Evolutionary conservation across 2,113 vertebrate species (phyloP).

Genomic region (Lophura nycthemera): DNA sequence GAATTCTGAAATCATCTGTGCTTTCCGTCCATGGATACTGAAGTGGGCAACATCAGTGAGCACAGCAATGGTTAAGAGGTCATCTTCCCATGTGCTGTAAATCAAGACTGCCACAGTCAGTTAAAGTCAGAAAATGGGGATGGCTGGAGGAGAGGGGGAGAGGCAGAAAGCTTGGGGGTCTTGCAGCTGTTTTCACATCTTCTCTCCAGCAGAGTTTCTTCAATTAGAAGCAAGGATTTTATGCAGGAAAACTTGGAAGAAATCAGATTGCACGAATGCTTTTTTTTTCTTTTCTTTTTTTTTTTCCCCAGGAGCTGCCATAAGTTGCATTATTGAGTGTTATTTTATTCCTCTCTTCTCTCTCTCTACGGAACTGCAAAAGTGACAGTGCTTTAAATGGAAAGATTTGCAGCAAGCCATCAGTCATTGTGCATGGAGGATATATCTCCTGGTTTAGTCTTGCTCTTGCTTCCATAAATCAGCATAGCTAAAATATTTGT

Average conservation of each 20-base stretch:
- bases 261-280: not conserved
- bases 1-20: not conserved
- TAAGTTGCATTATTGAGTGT: constrained; percentile 32
- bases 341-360: not conserved
- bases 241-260: constrained; percentile 4
- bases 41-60: not conserved
- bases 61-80: not conserved
- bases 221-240: not conserved
- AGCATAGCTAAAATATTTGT: constrained; percentile 83
- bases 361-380: not conserved
- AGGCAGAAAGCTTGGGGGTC: not conserved
- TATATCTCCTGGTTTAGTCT: constrained; percentile 69
- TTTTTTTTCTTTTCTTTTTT: not conserved
- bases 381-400: constrained; percentile 68
- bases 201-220: not conserved
- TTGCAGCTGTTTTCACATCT: constrained; percentile 12
- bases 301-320: not conserved
- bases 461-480: constrained; percentile 80
- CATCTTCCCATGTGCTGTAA: not conserved
- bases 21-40: not conserved
- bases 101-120: not conserved
- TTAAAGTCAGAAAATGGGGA: not conserved
- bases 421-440: constrained; percentile 67
- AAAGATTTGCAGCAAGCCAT: constrained; percentile 72
- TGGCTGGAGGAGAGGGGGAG: not conserved